A percentile compares a stretch with the other conserved stretches of the same genome.
phyloP scores from a whole-genome alignment of 2,113 vertebrate genomes.

The Rhynchomys soricoides region DNA sequence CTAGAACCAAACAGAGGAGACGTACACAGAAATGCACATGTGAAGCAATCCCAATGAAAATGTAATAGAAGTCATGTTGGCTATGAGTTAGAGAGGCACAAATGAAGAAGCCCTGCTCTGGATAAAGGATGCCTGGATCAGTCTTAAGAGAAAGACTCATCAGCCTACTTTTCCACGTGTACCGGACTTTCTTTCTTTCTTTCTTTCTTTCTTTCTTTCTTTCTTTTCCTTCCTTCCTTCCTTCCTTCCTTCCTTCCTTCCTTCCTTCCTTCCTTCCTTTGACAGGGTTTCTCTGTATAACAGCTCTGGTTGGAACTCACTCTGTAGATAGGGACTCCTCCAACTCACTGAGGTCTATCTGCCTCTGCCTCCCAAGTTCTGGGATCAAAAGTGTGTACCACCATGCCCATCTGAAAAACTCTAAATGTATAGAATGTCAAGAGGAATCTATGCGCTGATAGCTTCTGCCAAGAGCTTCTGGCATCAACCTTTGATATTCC shows the following conservation, averaged over 20 bases:
- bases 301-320: background rate
- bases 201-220: too few relatives aligned
- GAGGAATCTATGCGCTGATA: background rate
- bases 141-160: background rate
- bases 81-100: background rate
- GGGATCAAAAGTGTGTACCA: background rate
- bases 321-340: background rate
- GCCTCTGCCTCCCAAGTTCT: background rate
- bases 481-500: background rate
- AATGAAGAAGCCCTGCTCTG: background rate
- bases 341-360: background rate
- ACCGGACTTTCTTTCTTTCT: background rate
- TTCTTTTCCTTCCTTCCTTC: too few relatives aligned
- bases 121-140: background rate
- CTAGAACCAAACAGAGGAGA: constrained; percentile 33
- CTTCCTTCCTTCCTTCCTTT: too few relatives aligned
- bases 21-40: background rate
- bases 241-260: too few relatives aligned
- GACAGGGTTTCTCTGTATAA: background rate
- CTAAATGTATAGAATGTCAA: background rate
- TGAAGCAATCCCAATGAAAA: constrained; percentile 8
- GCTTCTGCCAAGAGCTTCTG: background rate
- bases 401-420: background rate
- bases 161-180: background rate
- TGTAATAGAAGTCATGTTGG: background rate